Base-by-base conservation (phyloP, 2,888 invertebrate species). In the Drosophila incognita region DNA sequence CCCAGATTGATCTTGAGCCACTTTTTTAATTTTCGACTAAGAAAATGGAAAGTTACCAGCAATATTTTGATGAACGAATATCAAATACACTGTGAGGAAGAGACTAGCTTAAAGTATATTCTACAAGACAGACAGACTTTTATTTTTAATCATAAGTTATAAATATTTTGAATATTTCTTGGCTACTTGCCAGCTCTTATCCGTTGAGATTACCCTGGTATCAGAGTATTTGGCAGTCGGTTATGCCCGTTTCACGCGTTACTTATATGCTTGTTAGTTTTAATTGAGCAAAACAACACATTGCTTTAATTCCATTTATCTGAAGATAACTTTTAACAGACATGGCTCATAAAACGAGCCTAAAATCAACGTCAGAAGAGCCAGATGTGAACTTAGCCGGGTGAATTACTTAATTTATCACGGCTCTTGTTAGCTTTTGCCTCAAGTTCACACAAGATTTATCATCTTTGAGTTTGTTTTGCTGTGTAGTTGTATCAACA, bases 271-370 rank as follows among this genome's bases (percentile, higher is more conserved):
- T 31, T 42, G 33, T 51, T 7, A 5, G 24, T 49, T 63, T 64
- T 61, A 68, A 77, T 76, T 77, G 40, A 64, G 60, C 35, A 58
- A 31, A 24, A 21, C 52, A 58, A 74, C 53, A 52, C 42, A 53
- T 61, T 68, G n/a, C n/a, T n/a, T n/a, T n/a, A n/a, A n/a, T n/a
- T n/a, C n/a, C n/a, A n/a, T n/a, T 74, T 74, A 52, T 78, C 59
- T 49, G 51, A 42, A 63, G 58, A 69, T 68, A 73, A 52, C 48
- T 52, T 27, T 36, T 18, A 42, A 64, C 13, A 64, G 31, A 58
- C 73, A 53, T 51, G 18, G 52, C 38, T 48, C 68, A 56, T 64
- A 69, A 54, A 58, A 59, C 83, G 76, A 79, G 38, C 15, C 40
- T 6, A 6, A 48, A 40, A 35, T 58, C 74, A 64, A 69, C 65